A percentile compares a stretch with the other conserved stretches of the same genome.
phyloP scores from a whole-genome alignment of 2,888 invertebrate genomes.

The Lasioglossum vierecki region DNA sequence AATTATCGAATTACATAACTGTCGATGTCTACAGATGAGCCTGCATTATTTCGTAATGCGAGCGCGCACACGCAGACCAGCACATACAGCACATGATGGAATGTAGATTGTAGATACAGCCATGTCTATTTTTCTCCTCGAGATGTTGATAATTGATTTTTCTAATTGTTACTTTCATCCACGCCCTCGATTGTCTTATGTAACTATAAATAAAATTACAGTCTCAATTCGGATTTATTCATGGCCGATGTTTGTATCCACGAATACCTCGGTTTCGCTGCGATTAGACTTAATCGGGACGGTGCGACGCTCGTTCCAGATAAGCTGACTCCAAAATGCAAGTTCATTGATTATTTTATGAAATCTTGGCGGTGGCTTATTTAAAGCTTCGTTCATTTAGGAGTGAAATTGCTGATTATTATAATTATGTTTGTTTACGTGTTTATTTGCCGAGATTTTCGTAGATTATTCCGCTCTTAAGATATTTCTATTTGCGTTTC shows the following conservation, averaged over 20 bases:
- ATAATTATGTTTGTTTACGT: not conserved
- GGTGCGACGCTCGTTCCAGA: no score
- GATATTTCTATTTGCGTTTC: slow-evolving; percentile 10
- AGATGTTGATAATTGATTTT: not conserved
- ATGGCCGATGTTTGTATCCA: not conserved
- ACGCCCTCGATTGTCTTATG: not conserved
- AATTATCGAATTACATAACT: slow-evolving; percentile 59
- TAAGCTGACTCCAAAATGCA: not conserved
- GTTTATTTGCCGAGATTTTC: not conserved
- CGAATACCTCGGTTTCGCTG: not conserved
- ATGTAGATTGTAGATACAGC: not conserved
- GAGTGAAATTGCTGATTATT: not conserved
- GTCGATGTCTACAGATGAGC: slow-evolving; percentile 32
- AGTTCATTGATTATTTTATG: not conserved
- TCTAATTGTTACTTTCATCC: not conserved
- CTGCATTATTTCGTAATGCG: slow-evolving; percentile 35
- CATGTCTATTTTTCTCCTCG: not conserved
- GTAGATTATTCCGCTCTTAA: not conserved
- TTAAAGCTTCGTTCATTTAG: not conserved
- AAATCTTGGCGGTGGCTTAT: no score
- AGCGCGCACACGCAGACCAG: not conserved
- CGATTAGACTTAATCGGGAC: not conserved
- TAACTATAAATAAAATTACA: slow-evolving; percentile 1
- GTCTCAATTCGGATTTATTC: not conserved
- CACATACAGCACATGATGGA: slow-evolving; percentile 10